Evolutionary conservation across 2,888 invertebrate species (phyloP).

Genomic region (Phoronis australis): DNA sequence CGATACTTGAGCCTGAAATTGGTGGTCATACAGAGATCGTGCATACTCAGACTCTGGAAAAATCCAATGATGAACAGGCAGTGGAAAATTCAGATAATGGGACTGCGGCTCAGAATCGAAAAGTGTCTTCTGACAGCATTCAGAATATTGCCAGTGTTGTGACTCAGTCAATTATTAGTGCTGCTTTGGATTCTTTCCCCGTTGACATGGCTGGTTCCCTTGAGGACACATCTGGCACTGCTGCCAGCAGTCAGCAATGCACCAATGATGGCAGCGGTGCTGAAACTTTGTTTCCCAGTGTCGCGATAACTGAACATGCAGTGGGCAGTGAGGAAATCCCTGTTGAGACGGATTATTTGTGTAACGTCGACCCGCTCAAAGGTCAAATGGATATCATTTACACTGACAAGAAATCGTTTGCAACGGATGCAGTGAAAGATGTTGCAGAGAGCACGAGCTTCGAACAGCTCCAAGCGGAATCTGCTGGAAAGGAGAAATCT

Average conservation of each 20-base stretch:
- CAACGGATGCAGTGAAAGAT: slow-evolving; percentile 20
- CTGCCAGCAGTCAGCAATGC: neutral
- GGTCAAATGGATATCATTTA: slow-evolving; percentile 27
- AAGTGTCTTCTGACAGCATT: neutral
- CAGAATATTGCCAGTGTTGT: neutral
- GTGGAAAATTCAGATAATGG: neutral
- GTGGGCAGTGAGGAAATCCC: slow-evolving; percentile 5
- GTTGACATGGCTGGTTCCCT: neutral
- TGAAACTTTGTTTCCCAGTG: neutral
- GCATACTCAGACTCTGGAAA: too few species aligned
- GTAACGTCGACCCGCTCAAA: slow-evolving; percentile 33
- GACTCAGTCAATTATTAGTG: neutral
- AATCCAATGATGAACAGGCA: too few species aligned
- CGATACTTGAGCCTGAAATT: too few species aligned
- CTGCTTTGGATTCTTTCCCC: slow-evolving; percentile 31
- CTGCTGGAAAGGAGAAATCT: neutral
- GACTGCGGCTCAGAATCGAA: neutral
- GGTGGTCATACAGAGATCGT: too few species aligned
- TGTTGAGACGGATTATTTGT: slow-evolving; percentile 39
- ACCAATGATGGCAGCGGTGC: neutral
- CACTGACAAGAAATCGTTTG: neutral
- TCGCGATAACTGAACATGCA: neutral
- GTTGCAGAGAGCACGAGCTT: slow-evolving; percentile 4
- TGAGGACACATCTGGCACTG: neutral
- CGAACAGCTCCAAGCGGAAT: slow-evolving; percentile 2